These are phyloP conservation scores for Lethenteron reissneri DNA, from an alignment of 2,113 vertebrate genomes.

Conservation along the genomic window DNA sequence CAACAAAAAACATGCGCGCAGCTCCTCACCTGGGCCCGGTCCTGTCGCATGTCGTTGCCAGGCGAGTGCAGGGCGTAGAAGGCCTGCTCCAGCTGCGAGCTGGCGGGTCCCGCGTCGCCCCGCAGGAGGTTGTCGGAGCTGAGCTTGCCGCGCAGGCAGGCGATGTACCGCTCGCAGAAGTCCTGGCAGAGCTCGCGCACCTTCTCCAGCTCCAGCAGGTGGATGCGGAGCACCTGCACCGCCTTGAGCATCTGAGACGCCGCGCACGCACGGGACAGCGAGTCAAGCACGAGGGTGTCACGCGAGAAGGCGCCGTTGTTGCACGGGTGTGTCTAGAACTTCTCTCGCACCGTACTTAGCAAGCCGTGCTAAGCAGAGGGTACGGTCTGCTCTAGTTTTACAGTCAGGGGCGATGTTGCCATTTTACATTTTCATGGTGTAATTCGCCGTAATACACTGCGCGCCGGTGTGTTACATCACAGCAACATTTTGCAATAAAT, in stretches of 20 bases:
- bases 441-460: too few relatives aligned
- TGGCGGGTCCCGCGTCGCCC: conserved; percentile 77
- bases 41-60: neutral
- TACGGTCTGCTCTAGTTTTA: conserved; percentile 31
- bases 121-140: conserved; percentile 97
- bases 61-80: too few relatives aligned
- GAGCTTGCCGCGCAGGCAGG: conserved; percentile 99
- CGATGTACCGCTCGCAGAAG: conserved; percentile 97
- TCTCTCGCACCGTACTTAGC: conserved; percentile 23
- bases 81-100: conserved; percentile 27
- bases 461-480: too few relatives aligned
- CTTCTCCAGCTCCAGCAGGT: conserved; percentile 90
- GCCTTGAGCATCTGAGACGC: conserved; percentile 75
- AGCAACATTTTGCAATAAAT: too few relatives aligned
- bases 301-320: neutral
- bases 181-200: conserved; percentile 97
- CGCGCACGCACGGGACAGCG: conserved; percentile 6
- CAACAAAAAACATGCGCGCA: too few relatives aligned
- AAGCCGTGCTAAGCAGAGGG: conserved; percentile 32
- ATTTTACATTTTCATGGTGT: too few relatives aligned
- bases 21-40: too few relatives aligned
- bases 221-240: conserved; percentile 89
- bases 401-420: conserved; percentile 10
- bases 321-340: conserved; percentile 15
- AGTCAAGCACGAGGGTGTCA: neutral